Conservation (phyloP, 2,113 vertebrate genomes). For the Hippolais icterina region DNA sequence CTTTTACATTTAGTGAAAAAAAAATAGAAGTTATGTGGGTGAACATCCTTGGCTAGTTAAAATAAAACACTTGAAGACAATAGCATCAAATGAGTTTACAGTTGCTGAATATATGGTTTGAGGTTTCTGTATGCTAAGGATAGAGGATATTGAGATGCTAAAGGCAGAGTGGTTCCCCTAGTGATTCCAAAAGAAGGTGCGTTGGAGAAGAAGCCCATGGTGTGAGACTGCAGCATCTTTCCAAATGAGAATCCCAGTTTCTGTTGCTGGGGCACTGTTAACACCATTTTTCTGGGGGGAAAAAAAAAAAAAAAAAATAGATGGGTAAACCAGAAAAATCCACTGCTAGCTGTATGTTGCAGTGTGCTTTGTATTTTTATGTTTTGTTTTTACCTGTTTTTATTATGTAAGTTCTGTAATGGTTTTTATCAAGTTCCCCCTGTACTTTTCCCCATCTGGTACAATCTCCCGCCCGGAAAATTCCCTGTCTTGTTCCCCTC, state of each 20-base stretch:
- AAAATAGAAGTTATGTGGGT: fast-evolving
- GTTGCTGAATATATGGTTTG: not conserved
- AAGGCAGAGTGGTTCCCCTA: not conserved
- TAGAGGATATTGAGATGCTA: not conserved
- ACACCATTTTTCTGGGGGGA: not conserved
- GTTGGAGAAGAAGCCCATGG: not conserved
- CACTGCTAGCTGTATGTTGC: too few species aligned
- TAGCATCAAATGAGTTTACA: not conserved
- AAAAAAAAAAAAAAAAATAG: not conserved
- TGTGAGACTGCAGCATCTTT: not conserved
- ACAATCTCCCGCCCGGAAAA: too few species aligned
- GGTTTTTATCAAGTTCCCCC: too few species aligned
- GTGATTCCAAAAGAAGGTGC: not conserved
- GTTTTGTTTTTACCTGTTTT: too few species aligned
- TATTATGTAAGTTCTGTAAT: too few species aligned
- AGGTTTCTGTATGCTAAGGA: not conserved
- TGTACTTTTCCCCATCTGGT: too few species aligned
- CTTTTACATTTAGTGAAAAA: not conserved
- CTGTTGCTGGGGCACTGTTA: not conserved
- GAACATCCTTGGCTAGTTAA: not conserved
- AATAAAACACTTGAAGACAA: not conserved
- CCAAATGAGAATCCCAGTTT: not conserved
- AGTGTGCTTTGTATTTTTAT: too few species aligned
- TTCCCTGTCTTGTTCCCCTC: too few species aligned
- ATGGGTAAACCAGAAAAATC: not conserved